These are phyloP conservation scores for Neodon shergylaensis DNA, from an alignment of 2,113 vertebrate genomes.

Conservation along the genomic window DNA sequence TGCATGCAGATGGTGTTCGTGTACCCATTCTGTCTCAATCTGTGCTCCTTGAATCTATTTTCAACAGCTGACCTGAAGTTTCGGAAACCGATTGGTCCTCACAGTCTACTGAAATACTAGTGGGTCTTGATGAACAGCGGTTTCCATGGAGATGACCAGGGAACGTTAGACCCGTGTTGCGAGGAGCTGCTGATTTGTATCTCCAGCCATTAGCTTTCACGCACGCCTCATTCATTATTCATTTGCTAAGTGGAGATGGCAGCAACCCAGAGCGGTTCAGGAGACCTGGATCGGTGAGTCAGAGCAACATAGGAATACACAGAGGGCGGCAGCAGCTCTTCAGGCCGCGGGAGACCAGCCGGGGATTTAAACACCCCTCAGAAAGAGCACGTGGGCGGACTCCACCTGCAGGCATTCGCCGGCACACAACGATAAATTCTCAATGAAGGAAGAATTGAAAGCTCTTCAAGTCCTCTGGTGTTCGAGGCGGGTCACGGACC, in stretches of 20 bases:
- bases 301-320: background rate
- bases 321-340: background rate
- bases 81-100: constrained; percentile 70
- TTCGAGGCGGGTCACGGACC: background rate
- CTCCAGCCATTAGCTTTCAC: constrained; percentile 84
- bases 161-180: constrained; percentile 78
- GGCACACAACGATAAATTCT: background rate
- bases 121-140: constrained; percentile 77
- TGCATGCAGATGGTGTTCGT: constrained; percentile 34
- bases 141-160: constrained; percentile 85
- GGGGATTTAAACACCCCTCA: background rate
- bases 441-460: background rate
- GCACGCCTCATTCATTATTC: constrained; percentile 86
- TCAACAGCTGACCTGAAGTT: constrained; percentile 57
- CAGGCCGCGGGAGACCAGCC: background rate
- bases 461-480: background rate
- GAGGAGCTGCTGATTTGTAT: constrained; percentile 84
- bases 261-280: constrained; percentile 75
- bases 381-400: fast-evolving
- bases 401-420: background rate
- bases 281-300: constrained; percentile 40
- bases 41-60: constrained; percentile 51
- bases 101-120: constrained; percentile 70
- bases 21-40: constrained; percentile 32
- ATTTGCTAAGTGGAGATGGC: constrained; percentile 83